Conservation (phyloP, 2,888 invertebrate genomes). For the Argyra leucocephala region DNA sequence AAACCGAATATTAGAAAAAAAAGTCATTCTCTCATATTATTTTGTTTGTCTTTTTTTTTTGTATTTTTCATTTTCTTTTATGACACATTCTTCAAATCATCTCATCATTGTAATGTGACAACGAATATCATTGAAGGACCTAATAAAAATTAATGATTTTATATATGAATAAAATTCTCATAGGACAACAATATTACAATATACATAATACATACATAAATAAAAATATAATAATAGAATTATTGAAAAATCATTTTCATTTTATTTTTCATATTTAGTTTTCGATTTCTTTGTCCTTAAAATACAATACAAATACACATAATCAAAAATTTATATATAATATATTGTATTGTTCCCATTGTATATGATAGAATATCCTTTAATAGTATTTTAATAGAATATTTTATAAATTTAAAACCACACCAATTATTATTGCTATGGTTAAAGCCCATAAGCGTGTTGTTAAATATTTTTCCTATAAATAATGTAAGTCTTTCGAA, state of each 20-base stretch:
- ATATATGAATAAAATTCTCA: neutral
- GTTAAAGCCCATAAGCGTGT: neutral
- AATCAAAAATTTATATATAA: too few relatives aligned
- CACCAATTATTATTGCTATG: neutral
- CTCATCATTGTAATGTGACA: slow-evolving; percentile 3
- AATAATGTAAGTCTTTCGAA: too few relatives aligned
- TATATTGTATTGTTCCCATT: too few relatives aligned
- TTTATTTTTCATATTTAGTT: too few relatives aligned
- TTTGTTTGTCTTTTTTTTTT: neutral
- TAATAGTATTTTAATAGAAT: neutral
- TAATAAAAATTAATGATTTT: neutral
- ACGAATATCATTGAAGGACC: slow-evolving; percentile 6
- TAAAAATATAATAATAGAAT: neutral
- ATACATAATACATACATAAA: too few relatives aligned
- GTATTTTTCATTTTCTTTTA: neutral
- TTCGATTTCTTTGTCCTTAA: too few relatives aligned
- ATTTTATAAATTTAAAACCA: neutral
- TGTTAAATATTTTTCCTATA: too few relatives aligned
- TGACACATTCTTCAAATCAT: neutral
- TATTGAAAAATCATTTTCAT: neutral
- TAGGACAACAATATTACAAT: neutral
- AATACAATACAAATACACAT: too few relatives aligned
- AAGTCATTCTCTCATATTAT: neutral
- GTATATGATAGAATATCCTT: neutral
- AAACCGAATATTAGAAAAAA: neutral